Evolutionary conservation across 2,113 vertebrate genomes (phyloP), one percentile per base, ranked within the genome.

Genomic region (Himantopus leucocephalus): DNA sequence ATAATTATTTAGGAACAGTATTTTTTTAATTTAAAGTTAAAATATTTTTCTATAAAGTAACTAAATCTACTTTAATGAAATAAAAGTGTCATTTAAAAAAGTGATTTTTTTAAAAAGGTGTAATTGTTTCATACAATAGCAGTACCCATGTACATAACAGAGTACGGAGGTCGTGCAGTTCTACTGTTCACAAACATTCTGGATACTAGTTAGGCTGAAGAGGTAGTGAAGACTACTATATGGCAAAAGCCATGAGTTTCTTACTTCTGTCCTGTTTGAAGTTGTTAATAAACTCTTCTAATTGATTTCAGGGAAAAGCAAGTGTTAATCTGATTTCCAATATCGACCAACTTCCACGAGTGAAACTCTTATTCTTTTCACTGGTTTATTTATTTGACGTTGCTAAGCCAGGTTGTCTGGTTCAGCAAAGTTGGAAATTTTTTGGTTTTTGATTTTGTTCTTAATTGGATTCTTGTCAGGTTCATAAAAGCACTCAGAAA

Each of bases 21-120:
- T 97, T 97, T 94, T 96, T 95, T 98, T 97, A 97, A 74, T 94
- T 98, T 97, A 97, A 97, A 97, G 82, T 86, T 95, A 96, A 95
- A 80, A 91, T 93, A 97, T 92, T 97, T 96, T 97, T 97, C 97
- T 98, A 96, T 89, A 91, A 97, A 76, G 92, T 89, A 85, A 93
- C 73, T 96, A 92, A 96, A 89, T 95, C 53, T 97, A 94, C 96
- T 94, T 79, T 96, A 97, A 97, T 94, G 95, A 84, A 85, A 93
- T 60, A 90, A 94, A 94, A 79, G 71, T 96, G 78, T 97, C 93
- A 88, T 96, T 97, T 95, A 90, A 94, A 96, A 85, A 96, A 74
- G n/a, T 37, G 52, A 94, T 95, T 92, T 97, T 97, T 97, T 97
- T 47, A 79, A 92, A 97, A 68, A 91, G 35, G 52, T 96, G 91